A percentile compares a stretch with the other conserved stretches of the same genome.
Evolutionary conservation across 2,888 invertebrate species (phyloP).

Genomic region (Melolontha melolontha): DNA sequence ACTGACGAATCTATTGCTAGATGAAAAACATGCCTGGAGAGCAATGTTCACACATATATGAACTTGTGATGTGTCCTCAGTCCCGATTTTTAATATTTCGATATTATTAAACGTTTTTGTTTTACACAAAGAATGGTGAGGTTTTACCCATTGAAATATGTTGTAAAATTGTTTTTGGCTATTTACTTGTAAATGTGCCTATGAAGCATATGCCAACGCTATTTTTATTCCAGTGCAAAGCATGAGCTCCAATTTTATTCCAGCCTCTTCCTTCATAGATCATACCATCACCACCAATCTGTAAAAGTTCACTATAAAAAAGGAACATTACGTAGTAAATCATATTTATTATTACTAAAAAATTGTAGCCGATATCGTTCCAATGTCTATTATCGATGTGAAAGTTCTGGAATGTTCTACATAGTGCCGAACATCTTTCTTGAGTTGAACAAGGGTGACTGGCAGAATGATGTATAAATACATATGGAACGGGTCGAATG

Average conservation of each 20-base stretch:
- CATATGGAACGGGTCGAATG: constrained; percentile 51
- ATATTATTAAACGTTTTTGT: too few relatives aligned
- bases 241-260: constrained; percentile 72
- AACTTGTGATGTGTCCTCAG: too few relatives aligned
- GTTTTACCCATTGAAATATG: too few relatives aligned
- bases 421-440: constrained; percentile 56
- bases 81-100: too few relatives aligned
- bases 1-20: too few relatives aligned
- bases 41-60: too few relatives aligned
- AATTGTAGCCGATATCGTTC: constrained; percentile 53
- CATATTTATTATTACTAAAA: constrained; percentile 45
- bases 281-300: constrained; percentile 74
- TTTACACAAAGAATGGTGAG: too few relatives aligned
- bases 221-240: constrained; percentile 70
- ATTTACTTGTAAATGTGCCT: constrained; percentile 67
- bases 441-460: constrained; percentile 55
- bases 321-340: constrained; percentile 20
- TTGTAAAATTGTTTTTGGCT: not conserved
- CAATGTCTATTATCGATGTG: constrained; percentile 50
- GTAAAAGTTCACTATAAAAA: constrained; percentile 30
- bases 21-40: too few relatives aligned
- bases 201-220: constrained; percentile 74
- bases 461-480: constrained; percentile 62
- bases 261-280: constrained; percentile 77
- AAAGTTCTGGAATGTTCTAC: constrained; percentile 58